Percentiles rank a stretch among this genome's conserved stretches.
Conservation (phyloP, 2,113 vertebrate genomes). For the Apteryx owenii region DNA sequence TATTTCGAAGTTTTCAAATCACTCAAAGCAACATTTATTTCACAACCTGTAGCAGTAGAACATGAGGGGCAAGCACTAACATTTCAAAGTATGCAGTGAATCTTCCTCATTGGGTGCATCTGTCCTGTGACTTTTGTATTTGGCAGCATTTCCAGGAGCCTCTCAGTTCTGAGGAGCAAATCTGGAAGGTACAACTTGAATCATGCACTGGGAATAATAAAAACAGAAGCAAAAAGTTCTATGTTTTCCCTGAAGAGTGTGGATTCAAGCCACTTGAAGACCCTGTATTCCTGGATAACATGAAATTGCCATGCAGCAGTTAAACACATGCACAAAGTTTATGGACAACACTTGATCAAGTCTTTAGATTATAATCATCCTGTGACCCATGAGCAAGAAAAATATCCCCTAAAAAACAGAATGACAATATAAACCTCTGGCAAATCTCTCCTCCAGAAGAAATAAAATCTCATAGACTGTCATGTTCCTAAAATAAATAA, state of each 20-base stretch:
- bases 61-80: background rate
- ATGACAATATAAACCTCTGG: background rate
- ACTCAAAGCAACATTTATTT: background rate
- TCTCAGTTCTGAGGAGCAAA: background rate
- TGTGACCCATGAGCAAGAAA: background rate
- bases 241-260: background rate
- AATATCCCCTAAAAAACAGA: background rate
- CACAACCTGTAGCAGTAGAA: background rate
- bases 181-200: background rate
- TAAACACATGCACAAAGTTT: background rate
- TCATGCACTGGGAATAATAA: background rate
- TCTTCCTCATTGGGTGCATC: background rate
- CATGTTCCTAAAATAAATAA: background rate
- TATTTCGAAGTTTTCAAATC: background rate
- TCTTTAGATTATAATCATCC: background rate
- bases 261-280: background rate
- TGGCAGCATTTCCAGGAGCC: background rate
- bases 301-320: background rate
- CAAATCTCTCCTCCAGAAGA: background rate
- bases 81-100: background rate
- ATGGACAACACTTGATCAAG: background rate
- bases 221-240: background rate
- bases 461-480: background rate
- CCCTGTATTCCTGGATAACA: background rate
- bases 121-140: background rate